Evolutionary conservation across 2,113 vertebrate species (phyloP).

Genomic region (Rhinoderma darwinii): DNA sequence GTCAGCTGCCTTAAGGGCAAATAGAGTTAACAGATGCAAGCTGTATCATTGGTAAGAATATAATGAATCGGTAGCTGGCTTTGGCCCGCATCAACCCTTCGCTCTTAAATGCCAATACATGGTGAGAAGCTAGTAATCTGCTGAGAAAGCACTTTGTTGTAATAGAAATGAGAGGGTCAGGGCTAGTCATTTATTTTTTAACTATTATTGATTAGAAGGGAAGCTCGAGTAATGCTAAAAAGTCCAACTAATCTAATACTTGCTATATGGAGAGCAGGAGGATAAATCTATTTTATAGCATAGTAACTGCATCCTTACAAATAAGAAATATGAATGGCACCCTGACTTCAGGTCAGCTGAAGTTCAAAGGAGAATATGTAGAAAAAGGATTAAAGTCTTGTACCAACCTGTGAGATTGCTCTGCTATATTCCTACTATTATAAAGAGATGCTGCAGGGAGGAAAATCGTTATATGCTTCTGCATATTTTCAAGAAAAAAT

Average conservation of each 20-base stretch:
- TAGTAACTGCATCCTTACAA: slow-evolving; percentile 23
- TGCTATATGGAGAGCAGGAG: slow-evolving; percentile 29
- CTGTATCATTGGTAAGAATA: slow-evolving; percentile 35
- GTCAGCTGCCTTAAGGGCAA: slow-evolving; percentile 33
- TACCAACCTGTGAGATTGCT: slow-evolving; percentile 8
- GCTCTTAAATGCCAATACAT: slow-evolving; percentile 50
- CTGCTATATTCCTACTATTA: not conserved
- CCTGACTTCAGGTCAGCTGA: slow-evolving; percentile 31
- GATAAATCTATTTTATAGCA: slow-evolving; percentile 49
- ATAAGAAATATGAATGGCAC: slow-evolving; percentile 43
- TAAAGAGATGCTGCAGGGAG: not conserved
- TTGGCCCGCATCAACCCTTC: slow-evolving; percentile 50
- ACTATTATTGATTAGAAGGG: slow-evolving; percentile 51
- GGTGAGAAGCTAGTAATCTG: slow-evolving; percentile 35
- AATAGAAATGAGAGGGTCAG: slow-evolving; percentile 44
- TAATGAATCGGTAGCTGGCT: slow-evolving; percentile 48
- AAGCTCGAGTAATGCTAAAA: slow-evolving; percentile 46
- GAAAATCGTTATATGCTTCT: not conserved
- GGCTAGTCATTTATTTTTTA: slow-evolving; percentile 52
- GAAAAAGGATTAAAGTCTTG: slow-evolving; percentile 22
- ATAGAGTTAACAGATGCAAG: slow-evolving; percentile 11
- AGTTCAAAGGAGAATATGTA: slow-evolving; percentile 43
- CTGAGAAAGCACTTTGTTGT: slow-evolving; percentile 48
- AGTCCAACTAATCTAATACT: slow-evolving; percentile 43
- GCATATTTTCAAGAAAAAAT: slow-evolving; percentile 38